Conservation (phyloP, 2,888 invertebrate species). For the Athrips mouffetella region DNA sequence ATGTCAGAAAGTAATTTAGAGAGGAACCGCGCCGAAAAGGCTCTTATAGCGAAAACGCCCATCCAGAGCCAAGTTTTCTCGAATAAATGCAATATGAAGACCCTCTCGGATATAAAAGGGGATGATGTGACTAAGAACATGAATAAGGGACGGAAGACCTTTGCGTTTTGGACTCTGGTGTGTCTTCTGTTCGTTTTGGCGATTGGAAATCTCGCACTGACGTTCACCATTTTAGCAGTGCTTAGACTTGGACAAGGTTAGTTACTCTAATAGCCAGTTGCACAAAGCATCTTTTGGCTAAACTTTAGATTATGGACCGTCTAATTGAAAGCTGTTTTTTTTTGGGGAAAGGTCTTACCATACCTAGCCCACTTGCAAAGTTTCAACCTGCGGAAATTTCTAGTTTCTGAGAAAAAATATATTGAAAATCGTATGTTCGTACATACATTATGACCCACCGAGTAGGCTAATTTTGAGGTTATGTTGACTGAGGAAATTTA, state of each 20-base stretch:
- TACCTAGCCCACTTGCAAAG: too few species aligned
- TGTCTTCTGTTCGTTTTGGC: constrained; percentile 84
- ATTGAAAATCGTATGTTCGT: too few species aligned
- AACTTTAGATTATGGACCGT: too few species aligned
- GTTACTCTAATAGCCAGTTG: constrained; percentile 4
- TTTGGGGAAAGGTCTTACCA: too few species aligned
- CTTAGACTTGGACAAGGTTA: constrained; percentile 84
- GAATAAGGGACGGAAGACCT: constrained; percentile 78
- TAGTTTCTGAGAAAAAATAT: too few species aligned
- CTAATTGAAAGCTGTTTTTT: too few species aligned
- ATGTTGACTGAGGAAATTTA: too few species aligned
- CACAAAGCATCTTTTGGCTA: too few species aligned
- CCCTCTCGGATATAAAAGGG: constrained; percentile 69
- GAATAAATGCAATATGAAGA: constrained; percentile 41
- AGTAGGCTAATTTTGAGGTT: too few species aligned
- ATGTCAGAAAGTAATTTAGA: constrained; percentile 66
- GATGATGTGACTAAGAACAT: constrained; percentile 61
- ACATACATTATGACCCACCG: too few species aligned
- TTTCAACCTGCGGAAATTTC: too few species aligned
- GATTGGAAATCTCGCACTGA: constrained; percentile 87
- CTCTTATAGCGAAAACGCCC: constrained; percentile 58
- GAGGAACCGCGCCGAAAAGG: constrained; percentile 62
- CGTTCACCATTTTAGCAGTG: constrained; percentile 88
- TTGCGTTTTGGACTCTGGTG: constrained; percentile 89
- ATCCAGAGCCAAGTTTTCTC: constrained; percentile 49